Evolutionary conservation across 2,797 vertebrate genomes (phyloP).

Genomic region (Paramormyrops hopkinsi): DNA sequence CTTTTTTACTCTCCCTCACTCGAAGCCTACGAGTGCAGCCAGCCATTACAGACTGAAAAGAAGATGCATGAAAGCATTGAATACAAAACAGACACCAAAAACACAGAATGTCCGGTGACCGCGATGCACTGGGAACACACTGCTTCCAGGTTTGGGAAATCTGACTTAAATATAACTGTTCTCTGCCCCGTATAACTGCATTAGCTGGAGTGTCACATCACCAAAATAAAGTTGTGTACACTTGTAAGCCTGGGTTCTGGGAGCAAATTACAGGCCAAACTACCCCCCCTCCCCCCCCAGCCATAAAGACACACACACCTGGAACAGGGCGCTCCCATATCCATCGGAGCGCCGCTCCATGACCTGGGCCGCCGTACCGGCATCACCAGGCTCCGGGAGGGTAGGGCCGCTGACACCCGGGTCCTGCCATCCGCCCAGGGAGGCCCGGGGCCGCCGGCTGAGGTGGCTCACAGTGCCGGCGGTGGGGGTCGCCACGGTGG

Average conservation of each 20-base stretch:
- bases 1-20: background rate
- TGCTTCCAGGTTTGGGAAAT: background rate
- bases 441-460: constrained; percentile 63
- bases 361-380: constrained; percentile 44
- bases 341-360: constrained; percentile 45
- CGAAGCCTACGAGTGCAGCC: background rate
- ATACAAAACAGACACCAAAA: background rate
- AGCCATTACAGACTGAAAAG: background rate
- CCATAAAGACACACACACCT: constrained; percentile 35
- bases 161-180: background rate
- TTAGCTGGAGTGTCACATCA: background rate
- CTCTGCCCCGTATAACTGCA: background rate
- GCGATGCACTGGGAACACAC: background rate
- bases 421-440: constrained; percentile 39
- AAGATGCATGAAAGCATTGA: background rate
- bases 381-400: constrained; percentile 69
- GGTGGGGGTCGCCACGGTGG: constrained; percentile 60
- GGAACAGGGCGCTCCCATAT: constrained; percentile 35
- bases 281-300: background rate
- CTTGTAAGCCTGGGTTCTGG: background rate
- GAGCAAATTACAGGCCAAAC: background rate
- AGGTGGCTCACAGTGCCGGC: constrained; percentile 64
- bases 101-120: background rate
- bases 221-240: background rate
- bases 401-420: constrained; percentile 60